These are phyloP conservation scores for Pao palembangensis DNA, from an alignment of 2,113 vertebrate species.

Conservation along the genomic window DNA sequence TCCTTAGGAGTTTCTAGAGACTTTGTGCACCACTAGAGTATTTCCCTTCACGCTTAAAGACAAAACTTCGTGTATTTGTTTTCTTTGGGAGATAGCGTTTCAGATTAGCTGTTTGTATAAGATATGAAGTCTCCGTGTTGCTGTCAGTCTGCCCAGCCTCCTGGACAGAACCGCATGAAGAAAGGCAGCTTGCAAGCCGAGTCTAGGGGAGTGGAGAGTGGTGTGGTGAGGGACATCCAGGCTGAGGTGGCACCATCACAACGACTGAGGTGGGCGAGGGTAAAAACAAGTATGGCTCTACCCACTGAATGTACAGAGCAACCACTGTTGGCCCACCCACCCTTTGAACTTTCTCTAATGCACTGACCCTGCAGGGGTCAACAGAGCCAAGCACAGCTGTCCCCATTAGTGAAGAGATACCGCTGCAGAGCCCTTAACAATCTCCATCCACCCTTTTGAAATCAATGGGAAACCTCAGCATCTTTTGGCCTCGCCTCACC, in stretches of 20 bases:
- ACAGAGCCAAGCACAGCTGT: slow-evolving; percentile 51
- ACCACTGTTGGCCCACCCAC: slow-evolving; percentile 54
- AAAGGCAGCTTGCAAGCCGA: slow-evolving; percentile 55
- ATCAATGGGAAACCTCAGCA: slow-evolving; percentile 39
- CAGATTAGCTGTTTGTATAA: slow-evolving; percentile 54
- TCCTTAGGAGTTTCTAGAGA: slow-evolving; percentile 62
- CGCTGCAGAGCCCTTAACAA: slow-evolving; percentile 32
- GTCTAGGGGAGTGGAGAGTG: slow-evolving; percentile 26
- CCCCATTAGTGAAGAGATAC: slow-evolving; percentile 47
- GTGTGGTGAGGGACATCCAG: slow-evolving; percentile 25
- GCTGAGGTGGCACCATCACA: slow-evolving; percentile 35
- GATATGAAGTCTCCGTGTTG: slow-evolving; percentile 60
- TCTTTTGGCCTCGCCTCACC: slow-evolving; percentile 32
- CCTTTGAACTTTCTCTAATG: slow-evolving; percentile 50
- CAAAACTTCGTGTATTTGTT: slow-evolving; percentile 8
- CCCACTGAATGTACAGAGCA: slow-evolving; percentile 72
- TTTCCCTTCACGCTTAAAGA: slow-evolving; percentile 34
- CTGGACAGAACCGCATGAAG: slow-evolving; percentile 58
- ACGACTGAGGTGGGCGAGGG: slow-evolving; percentile 18
- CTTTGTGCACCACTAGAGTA: slow-evolving; percentile 52
- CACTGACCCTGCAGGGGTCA: slow-evolving; percentile 63
- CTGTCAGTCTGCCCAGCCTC: slow-evolving; percentile 42
- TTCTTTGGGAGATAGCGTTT: slow-evolving; percentile 46
- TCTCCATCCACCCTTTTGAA: slow-evolving; percentile 21
- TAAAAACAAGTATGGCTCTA: slow-evolving; percentile 44